phyloP scores from a whole-genome alignment of 2,113 vertebrate genomes.

The Urocitellus parryii region DNA sequence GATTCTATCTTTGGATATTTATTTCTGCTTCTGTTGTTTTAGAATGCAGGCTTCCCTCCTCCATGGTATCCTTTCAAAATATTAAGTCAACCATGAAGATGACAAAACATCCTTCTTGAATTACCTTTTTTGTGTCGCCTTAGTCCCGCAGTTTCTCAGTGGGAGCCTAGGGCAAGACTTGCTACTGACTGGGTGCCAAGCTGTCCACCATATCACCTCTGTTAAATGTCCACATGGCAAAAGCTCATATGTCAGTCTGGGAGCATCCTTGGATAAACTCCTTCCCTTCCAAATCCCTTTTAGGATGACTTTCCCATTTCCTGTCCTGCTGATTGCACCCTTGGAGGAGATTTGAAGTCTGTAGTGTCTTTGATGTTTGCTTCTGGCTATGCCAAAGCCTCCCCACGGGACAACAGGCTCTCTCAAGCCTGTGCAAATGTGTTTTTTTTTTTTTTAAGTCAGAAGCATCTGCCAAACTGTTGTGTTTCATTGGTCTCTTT shows the following conservation, averaged over 20 bases:
- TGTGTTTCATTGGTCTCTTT: constrained; percentile 59
- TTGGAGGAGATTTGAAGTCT: constrained; percentile 85
- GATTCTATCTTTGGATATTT: constrained; percentile 72
- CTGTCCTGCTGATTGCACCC: constrained; percentile 84
- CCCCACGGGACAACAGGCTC: constrained; percentile 83
- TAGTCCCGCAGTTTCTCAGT: constrained; percentile 66
- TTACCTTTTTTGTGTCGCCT: constrained; percentile 70
- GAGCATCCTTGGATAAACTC: constrained; percentile 68
- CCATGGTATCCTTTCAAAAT: constrained; percentile 77
- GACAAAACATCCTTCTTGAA: constrained; percentile 78
- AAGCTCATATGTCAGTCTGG: constrained; percentile 58
- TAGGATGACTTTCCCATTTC: constrained; percentile 86
- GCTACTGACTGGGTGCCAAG: constrained; percentile 78
- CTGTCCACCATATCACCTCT: constrained; percentile 67
- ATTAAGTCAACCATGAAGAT: constrained; percentile 71
- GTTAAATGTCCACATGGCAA: constrained; percentile 64
- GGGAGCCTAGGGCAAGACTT: constrained; percentile 62
- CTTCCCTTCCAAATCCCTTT: constrained; percentile 80
- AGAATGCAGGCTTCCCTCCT: constrained; percentile 75
- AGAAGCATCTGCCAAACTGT: constrained; percentile 69
- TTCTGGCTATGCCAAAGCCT: constrained; percentile 84
- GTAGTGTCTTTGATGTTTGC: constrained; percentile 85
- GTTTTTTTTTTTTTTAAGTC: constrained; percentile 62
- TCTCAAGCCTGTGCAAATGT: constrained; percentile 85
- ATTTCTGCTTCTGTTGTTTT: constrained; percentile 79